Evolutionary conservation across 2,797 vertebrate genomes (phyloP).

Genomic region (Staurois parvus): DNA sequence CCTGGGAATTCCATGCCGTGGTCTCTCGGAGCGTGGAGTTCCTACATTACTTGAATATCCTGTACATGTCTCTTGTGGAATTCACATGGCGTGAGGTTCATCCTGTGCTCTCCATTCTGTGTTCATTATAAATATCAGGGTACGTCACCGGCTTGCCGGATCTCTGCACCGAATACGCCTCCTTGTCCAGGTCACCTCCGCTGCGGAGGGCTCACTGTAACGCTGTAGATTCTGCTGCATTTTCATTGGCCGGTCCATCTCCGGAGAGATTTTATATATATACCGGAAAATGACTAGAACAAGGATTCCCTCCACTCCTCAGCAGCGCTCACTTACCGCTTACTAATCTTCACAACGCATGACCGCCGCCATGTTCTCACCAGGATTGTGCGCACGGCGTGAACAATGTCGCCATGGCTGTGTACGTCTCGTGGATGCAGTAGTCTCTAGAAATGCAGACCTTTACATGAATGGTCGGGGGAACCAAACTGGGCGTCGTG

Average conservation of each 20-base stretch:
- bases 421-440: constrained; percentile 28
- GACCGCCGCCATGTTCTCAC: not conserved
- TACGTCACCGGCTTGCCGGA: constrained; percentile 63
- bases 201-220: not conserved
- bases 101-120: constrained; percentile 70
- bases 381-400: not conserved
- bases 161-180: constrained; percentile 71
- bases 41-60: constrained; percentile 81
- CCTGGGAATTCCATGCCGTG: constrained; percentile 70
- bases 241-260: not conserved
- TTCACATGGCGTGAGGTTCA: constrained; percentile 61
- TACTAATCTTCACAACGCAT: not conserved
- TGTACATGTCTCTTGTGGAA: constrained; percentile 70
- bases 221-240: constrained; percentile 20
- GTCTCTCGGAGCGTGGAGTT: constrained; percentile 71
- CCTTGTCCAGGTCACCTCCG: not conserved
- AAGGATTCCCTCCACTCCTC: not conserved
- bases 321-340: not conserved
- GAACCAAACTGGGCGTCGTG: not conserved
- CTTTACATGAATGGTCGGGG: not conserved
- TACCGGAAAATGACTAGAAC: constrained; percentile 5
- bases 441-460: not conserved
- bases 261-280: not conserved
- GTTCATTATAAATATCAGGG: constrained; percentile 70
- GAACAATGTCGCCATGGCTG: not conserved